phyloP scores from a whole-genome alignment of 2,113 vertebrate species.

The Pao palembangensis region DNA sequence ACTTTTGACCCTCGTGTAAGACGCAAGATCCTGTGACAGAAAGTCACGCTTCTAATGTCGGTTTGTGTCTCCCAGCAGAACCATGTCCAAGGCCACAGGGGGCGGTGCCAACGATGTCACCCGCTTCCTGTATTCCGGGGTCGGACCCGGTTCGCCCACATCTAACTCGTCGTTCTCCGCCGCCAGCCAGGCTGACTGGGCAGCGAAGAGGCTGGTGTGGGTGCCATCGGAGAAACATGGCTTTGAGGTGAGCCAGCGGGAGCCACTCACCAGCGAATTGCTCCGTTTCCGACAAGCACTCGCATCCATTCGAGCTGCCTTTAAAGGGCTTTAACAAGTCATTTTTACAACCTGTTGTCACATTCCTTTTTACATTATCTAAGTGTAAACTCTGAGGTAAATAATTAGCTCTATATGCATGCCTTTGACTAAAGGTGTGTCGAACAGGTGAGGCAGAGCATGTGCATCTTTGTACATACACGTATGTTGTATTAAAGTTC shows the following conservation, averaged over 20 bases:
- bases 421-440: conserved; percentile 42
- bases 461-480: conserved; percentile 2
- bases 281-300: conserved; percentile 1
- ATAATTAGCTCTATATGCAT: conserved; percentile 43
- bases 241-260: conserved; percentile 72
- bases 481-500: background rate
- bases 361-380: conserved; percentile 16
- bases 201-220: conserved; percentile 80
- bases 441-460: conserved; percentile 37
- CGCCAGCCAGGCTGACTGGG: conserved; percentile 81
- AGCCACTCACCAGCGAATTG: background rate
- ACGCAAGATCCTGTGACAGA: background rate
- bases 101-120: conserved; percentile 73
- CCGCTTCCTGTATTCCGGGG: conserved; percentile 71
- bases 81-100: conserved; percentile 73
- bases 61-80: conserved; percentile 42
- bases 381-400: conserved; percentile 26
- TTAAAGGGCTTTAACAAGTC: background rate
- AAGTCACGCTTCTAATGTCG: background rate
- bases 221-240: conserved; percentile 81
- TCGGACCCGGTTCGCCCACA: conserved; percentile 60
- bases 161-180: conserved; percentile 61
- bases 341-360: conserved; percentile 12
- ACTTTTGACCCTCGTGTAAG: conserved; percentile 14
- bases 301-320: background rate